phyloP scores from a whole-genome alignment of 2,113 vertebrate species.

The Lepus americanus region DNA sequence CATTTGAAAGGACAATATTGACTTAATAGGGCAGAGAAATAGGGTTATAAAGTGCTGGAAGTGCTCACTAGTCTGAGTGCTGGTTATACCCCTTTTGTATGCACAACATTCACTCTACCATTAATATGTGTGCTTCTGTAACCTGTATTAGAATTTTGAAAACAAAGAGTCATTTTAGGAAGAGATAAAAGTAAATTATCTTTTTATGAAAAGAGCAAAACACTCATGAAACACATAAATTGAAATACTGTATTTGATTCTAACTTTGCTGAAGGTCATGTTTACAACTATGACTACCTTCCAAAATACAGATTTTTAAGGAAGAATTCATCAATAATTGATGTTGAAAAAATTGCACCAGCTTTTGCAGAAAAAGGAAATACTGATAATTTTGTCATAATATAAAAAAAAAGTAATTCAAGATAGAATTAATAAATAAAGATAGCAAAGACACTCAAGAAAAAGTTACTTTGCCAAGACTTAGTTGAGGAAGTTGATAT shows the following conservation, averaged over 20 bases:
- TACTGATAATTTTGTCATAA: not conserved
- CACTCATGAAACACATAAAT: not conserved
- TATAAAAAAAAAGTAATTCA: constrained; percentile 1
- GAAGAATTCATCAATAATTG: not conserved
- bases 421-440: not conserved
- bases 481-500: not conserved
- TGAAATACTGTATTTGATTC: not conserved
- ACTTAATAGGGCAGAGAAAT: accelerated
- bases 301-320: not conserved
- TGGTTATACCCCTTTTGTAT: no score
- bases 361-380: constrained; percentile 2
- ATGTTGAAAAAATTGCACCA: constrained; percentile 25
- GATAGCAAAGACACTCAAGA: not conserved
- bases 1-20: not conserved
- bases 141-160: not conserved
- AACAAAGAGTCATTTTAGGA: not conserved
- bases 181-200: not conserved
- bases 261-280: not conserved
- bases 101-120: not conserved
- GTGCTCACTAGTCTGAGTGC: not conserved
- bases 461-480: constrained; percentile 2
- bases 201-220: not conserved
- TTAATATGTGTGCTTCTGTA: not conserved
- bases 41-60: not conserved
- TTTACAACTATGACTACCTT: not conserved